A percentile compares a stretch with the other conserved stretches of the same genome.
phyloP scores from a whole-genome alignment of 2,888 invertebrate species.

The Chymomyza procnemis region DNA sequence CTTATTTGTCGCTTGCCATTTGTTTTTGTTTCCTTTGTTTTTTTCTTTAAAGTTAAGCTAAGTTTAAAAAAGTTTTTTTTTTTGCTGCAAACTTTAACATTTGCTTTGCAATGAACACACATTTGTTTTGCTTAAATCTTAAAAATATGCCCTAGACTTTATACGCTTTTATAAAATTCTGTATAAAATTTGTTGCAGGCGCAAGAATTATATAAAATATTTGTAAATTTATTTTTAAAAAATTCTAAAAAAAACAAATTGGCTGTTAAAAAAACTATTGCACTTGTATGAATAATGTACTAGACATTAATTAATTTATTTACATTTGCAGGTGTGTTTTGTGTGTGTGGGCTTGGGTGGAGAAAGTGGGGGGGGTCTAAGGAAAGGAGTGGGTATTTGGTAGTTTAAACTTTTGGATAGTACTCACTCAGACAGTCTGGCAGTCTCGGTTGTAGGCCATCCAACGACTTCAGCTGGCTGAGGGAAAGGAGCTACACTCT shows the following conservation, averaged over 20 bases:
- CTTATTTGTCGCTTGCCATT: slow-evolving; percentile 65
- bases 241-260: slow-evolving; percentile 4
- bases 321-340: slow-evolving; percentile 50
- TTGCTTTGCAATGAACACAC: slow-evolving; percentile 4
- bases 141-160: slow-evolving; percentile 5
- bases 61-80: slow-evolving; percentile 41
- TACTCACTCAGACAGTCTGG: slow-evolving; percentile 38
- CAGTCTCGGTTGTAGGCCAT: neutral
- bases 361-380: neutral
- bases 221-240: slow-evolving; percentile 19
- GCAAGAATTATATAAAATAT: slow-evolving; percentile 3
- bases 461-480: slow-evolving; percentile 7
- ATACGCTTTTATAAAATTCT: neutral
- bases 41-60: slow-evolving; percentile 61
- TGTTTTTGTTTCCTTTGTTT: no score
- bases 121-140: slow-evolving; percentile 18
- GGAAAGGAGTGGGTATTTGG: neutral
- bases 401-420: slow-evolving; percentile 15
- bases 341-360: slow-evolving; percentile 18
- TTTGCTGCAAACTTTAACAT: neutral
- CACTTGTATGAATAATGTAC: slow-evolving; percentile 42
- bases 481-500: slow-evolving; percentile 1
- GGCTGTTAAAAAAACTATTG: slow-evolving; percentile 43
- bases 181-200: neutral
- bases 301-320: slow-evolving; percentile 49